A percentile compares a stretch with the other conserved stretches of the same genome.
These are phyloP conservation scores for Copidosoma floridanum DNA, from an alignment of 1,140 invertebrate species.

Conservation along the genomic window DNA sequence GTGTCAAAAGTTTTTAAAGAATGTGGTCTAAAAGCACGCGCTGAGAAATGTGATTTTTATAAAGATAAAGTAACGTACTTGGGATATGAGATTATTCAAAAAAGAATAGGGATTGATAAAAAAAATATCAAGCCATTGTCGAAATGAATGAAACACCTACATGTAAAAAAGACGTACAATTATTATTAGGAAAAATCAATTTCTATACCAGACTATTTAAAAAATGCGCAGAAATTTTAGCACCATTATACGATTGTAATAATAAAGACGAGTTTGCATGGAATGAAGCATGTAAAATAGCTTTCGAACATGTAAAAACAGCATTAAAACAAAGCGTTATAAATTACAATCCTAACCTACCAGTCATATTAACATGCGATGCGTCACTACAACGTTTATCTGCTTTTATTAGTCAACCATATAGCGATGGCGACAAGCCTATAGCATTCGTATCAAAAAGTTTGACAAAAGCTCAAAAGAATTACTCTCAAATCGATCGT, in stretches of 20 bases:
- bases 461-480: not conserved
- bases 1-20: too few species aligned
- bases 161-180: too few species aligned
- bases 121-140: too few species aligned
- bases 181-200: too few species aligned
- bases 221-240: not conserved
- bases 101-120: too few species aligned
- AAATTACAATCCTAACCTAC: conserved; percentile 5
- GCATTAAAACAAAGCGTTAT: not conserved
- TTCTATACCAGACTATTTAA: too few species aligned
- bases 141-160: too few species aligned
- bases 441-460: conserved; percentile 12
- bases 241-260: not conserved
- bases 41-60: too few species aligned
- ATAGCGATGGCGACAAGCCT: conserved; percentile 14
- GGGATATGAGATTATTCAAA: too few species aligned
- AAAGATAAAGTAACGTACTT: too few species aligned
- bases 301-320: not conserved
- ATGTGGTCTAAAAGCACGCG: too few species aligned
- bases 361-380: conserved; percentile 12
- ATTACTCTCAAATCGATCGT: conserved; percentile 1
- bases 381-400: conserved; percentile 11
- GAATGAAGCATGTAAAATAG: not conserved
- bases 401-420: conserved; percentile 14
- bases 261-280: not conserved